phyloP scores from a whole-genome alignment of 2,888 invertebrate species.

The Nebria salina region DNA sequence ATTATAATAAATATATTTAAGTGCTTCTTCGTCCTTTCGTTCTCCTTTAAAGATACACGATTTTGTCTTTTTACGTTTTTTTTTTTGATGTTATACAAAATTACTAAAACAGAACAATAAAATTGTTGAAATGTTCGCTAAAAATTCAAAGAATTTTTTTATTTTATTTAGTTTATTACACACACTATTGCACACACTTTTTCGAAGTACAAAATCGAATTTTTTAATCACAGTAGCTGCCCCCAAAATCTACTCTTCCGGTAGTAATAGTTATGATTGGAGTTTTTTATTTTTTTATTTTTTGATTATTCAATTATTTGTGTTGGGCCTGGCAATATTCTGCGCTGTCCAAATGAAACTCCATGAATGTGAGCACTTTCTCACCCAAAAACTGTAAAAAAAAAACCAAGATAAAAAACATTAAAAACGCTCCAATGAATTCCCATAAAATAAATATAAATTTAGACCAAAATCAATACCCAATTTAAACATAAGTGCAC shows the following conservation, averaged over 20 bases:
- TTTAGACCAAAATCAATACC: background rate
- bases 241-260: background rate
- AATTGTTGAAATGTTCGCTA: background rate
- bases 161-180: background rate
- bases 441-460: background rate
- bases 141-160: background rate
- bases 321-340: constrained; percentile 99
- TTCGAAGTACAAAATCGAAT: background rate
- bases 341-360: constrained; percentile 98
- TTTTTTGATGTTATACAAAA: background rate
- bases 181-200: constrained; percentile 1
- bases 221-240: background rate
- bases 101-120: background rate
- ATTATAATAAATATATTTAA: constrained; percentile 1
- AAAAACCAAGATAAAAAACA: constrained; percentile 14
- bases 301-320: constrained; percentile 74
- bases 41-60: constrained; percentile 1
- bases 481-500: background rate
- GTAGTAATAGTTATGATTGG: background rate
- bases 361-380: constrained; percentile 94
- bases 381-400: constrained; percentile 82
- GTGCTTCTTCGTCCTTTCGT: background rate
- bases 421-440: background rate
- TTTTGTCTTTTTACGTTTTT: background rate
- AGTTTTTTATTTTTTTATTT: background rate